These are phyloP conservation scores for Coregonus sp. DNA, from an alignment of 2,797 vertebrate species.

Conservation along the genomic window DNA sequence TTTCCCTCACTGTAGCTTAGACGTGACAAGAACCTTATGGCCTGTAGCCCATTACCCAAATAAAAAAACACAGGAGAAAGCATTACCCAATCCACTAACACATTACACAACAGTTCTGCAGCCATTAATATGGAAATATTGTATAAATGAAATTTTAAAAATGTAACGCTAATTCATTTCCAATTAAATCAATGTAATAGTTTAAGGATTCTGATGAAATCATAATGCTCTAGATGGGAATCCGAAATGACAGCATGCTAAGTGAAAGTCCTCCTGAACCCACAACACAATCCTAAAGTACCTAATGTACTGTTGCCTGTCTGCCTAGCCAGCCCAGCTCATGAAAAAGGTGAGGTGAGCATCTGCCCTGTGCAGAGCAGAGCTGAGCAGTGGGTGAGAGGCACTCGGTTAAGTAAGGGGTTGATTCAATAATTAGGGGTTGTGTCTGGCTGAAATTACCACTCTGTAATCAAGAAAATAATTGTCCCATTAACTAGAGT, in stretches of 20 bases:
- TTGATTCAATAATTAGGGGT: constrained; percentile 64
- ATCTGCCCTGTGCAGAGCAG: not conserved
- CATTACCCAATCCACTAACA: not conserved
- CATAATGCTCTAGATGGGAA: not conserved
- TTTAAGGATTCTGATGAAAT: not conserved
- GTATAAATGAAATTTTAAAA: not conserved
- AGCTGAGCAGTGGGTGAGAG: constrained; percentile 37
- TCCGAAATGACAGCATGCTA: not conserved
- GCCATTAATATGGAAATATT: not conserved
- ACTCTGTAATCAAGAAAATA: constrained; percentile 54
- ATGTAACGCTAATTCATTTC: not conserved
- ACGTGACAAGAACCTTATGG: constrained; percentile 27
- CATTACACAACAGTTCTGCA: not conserved
- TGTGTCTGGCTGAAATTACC: constrained; percentile 55
- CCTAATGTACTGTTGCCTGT: not conserved
- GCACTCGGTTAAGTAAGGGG: constrained; percentile 32
- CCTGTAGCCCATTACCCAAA: constrained; percentile 1
- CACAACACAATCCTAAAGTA: not conserved
- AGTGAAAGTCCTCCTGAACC: not conserved
- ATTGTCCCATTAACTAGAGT: constrained; percentile 43
- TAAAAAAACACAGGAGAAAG: constrained; percentile 15
- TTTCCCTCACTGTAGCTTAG: not conserved
- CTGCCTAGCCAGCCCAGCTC: not conserved
- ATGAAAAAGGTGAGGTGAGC: constrained; percentile 24
- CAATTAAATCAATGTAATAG: not conserved